Conservation (phyloP, 30 jellyfish, hydroid and myxozoan genomes). For the Aurelia sp. region DNA sequence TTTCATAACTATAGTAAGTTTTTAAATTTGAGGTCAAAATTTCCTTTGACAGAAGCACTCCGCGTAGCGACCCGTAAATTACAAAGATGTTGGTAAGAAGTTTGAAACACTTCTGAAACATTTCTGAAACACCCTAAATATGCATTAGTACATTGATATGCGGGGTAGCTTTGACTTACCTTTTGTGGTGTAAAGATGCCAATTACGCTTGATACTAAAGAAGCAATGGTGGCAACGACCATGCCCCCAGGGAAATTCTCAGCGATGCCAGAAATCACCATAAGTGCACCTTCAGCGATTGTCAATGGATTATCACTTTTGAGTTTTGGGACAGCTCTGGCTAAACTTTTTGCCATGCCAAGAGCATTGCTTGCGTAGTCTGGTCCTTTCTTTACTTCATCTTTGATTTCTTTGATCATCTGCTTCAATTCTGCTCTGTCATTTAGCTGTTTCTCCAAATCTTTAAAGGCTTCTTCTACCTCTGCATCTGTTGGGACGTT, state of each 20-base stretch:
- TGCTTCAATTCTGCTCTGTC: slow-evolving; percentile 26
- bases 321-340: slow-evolving; percentile 36
- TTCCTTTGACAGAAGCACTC: no score
- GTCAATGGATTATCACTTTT: slow-evolving; percentile 22
- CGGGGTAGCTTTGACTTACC: not conserved
- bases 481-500: slow-evolving; percentile 19
- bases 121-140: not conserved
- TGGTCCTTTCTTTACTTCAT: slow-evolving; percentile 28
- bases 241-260: slow-evolving; percentile 34
- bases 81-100: no score
- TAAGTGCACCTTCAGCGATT: slow-evolving; percentile 35
- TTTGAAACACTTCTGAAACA: no score
- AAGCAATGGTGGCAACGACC: slow-evolving; percentile 28
- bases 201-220: slow-evolving; percentile 31
- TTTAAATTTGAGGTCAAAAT: no score
- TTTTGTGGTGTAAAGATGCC: slow-evolving; percentile 32
- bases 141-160: not conserved
- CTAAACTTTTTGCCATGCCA: slow-evolving; percentile 8
- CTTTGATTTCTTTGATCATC: slow-evolving; percentile 27
- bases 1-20: no score
- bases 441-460: slow-evolving; percentile 6
- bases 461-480: slow-evolving; percentile 10
- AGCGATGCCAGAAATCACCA: slow-evolving; percentile 30
- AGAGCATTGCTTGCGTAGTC: slow-evolving; percentile 24
- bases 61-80: no score